Percentiles rank a stretch among this genome's conserved stretches.
Evolutionary conservation across 2,113 vertebrate genomes (phyloP).

Genomic region (Alosa alosa): DNA sequence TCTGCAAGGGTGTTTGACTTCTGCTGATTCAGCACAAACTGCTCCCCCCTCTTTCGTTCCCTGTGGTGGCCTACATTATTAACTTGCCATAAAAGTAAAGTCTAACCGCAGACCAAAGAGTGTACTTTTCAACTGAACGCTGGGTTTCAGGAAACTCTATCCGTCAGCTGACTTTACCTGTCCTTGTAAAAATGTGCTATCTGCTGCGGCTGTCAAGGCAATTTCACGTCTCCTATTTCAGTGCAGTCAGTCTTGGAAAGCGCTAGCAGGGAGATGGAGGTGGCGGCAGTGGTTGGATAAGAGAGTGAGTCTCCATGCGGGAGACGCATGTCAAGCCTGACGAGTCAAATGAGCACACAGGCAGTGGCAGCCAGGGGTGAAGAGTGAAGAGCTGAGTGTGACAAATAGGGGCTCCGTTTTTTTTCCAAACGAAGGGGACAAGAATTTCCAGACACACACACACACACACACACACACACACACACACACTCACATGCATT

Average conservation of each 20-base stretch:
- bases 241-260: background rate
- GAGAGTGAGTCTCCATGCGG: background rate
- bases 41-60: background rate
- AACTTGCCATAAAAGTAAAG: background rate
- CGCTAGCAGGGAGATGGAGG: background rate
- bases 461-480: background rate
- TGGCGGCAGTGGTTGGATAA: background rate
- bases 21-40: background rate
- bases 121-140: background rate
- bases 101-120: background rate
- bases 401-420: slow-evolving; percentile 42
- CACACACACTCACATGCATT: slow-evolving; percentile 37
- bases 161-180: background rate
- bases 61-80: background rate
- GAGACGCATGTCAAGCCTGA: background rate
- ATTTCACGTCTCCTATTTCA: background rate
- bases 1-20: background rate
- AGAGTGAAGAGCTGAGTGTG: slow-evolving; percentile 24
- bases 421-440: slow-evolving; percentile 23
- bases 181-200: background rate
- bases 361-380: background rate
- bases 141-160: background rate
- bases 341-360: background rate
- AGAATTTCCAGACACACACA: slow-evolving; percentile 49
- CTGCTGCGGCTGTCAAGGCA: background rate